These are phyloP conservation scores for Troides oblongomaculatus DNA, from an alignment of 2,888 invertebrate genomes.

Conservation along the genomic window DNA sequence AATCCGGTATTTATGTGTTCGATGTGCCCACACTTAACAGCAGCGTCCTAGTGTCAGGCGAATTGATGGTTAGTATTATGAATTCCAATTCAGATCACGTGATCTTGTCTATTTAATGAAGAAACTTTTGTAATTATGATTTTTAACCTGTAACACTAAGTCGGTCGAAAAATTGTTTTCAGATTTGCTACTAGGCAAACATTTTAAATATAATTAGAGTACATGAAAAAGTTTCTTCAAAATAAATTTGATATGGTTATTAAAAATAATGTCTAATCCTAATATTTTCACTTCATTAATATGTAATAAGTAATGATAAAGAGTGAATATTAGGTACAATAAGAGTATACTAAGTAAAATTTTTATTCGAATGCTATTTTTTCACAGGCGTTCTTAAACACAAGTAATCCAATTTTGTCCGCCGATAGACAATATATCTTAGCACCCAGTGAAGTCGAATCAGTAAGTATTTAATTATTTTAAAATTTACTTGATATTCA, in stretches of 20 bases:
- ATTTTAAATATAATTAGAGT: no score
- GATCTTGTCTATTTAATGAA: no score
- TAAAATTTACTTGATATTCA: not conserved
- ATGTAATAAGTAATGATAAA: no score
- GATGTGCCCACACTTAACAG: slow-evolving; percentile 61
- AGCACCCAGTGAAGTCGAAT: slow-evolving; percentile 67
- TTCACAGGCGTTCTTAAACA: slow-evolving; percentile 59
- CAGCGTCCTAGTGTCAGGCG: slow-evolving; percentile 61
- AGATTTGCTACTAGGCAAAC: no score
- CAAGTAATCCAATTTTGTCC: slow-evolving; percentile 66
- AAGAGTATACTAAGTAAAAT: not conserved
- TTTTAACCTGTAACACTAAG: no score
- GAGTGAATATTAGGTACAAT: not conserved
- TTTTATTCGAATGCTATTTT: not conserved
- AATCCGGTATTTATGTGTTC: slow-evolving; percentile 68
- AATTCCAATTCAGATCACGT: not conserved
- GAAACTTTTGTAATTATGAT: no score
- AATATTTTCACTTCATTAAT: no score
- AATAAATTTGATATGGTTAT: no score
- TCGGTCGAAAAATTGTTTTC: no score
- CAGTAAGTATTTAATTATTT: slow-evolving; percentile 48
- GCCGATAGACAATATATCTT: slow-evolving; percentile 65
- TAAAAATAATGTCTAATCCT: no score
- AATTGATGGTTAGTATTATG: slow-evolving; percentile 65
- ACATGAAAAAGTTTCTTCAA: no score